Evolutionary conservation across 2,888 invertebrate species (phyloP), one percentile per base, ranked within the genome.

Genomic region (Coelopa pilipes): DNA sequence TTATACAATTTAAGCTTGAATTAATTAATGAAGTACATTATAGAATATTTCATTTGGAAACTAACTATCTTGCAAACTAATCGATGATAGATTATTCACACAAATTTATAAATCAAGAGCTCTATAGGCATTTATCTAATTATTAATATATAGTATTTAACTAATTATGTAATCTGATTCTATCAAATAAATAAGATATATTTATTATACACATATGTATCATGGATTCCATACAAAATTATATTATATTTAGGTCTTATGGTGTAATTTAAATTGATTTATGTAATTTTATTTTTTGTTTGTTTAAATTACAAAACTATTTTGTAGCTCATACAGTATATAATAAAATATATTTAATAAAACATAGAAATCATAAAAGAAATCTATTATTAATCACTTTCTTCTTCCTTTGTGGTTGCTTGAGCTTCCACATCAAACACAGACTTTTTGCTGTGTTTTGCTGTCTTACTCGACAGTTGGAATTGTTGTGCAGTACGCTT

Each of bases 401-500:
- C 47, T 55, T 66, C 73, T 3, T 46, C 65, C 13, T 0, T 81
- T 81, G 4, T 80, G 67, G 12, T 49, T 72, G 73, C 62, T 46
- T 79, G 80, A 62, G 79, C 75, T 0, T 79, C 81, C 4, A 81
- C 77, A 81, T 87, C 88, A 74, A 89, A 88, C 75, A 89, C 86
- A 78, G 89, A 85, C 73, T 89, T 89, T 77, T 85, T 88, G 57
- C 88, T 89, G 50, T 85, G 85, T 76, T 88, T 88, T 15, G 80
- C 81, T 3, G 67, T 70, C 62, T 82, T 87, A 76, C 81, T 82
- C 69, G 83, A 87, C 2, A 75, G 78, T 73, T 88, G 87, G 78
- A 90, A 92, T 82, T 91, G 90, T 83, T 93, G 90, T 0, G 96
- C 96, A 0, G 97, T 96, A 81, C 96, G 91, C 88, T 95, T 95